Percentiles rank a stretch among this genome's conserved stretches.
phyloP scores from a whole-genome alignment of 30 jellyfish, hydroid and myxozoan species.

The Chrysaora quinquecirrha region DNA sequence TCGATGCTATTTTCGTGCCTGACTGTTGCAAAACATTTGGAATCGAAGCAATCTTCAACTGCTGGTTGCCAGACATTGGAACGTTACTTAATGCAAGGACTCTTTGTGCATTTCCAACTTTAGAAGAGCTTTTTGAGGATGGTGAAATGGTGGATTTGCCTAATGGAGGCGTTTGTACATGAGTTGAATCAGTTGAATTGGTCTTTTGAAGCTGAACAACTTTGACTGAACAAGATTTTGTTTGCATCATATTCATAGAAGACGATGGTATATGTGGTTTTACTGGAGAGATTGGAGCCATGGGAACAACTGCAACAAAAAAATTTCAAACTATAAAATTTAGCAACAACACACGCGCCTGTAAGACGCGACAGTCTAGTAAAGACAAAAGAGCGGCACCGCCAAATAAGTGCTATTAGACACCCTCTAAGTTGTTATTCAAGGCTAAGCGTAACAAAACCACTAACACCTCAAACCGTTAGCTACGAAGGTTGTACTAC shows the following conservation, averaged over 20 bases:
- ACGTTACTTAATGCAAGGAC: slow-evolving; percentile 73
- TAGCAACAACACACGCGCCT: no score
- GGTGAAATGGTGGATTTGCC: slow-evolving; percentile 47
- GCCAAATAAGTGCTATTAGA: no score
- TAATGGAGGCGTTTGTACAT: slow-evolving; percentile 13
- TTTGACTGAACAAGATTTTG: slow-evolving; percentile 62
- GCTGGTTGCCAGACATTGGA: slow-evolving; percentile 78
- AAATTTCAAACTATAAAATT: background rate
- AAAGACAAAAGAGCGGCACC: no score
- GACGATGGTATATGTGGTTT: slow-evolving; percentile 45
- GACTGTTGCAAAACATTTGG: slow-evolving; percentile 79
- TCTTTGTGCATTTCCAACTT: slow-evolving; percentile 72
- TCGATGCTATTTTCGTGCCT: slow-evolving; percentile 82
- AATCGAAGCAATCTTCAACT: slow-evolving; percentile 76
- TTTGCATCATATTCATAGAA: slow-evolving; percentile 9
- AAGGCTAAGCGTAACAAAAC: no score
- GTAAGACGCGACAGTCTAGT: no score
- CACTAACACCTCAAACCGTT: no score
- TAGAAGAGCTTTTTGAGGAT: slow-evolving; percentile 53
- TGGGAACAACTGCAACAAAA: slow-evolving; percentile 72
- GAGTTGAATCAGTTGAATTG: slow-evolving; percentile 21
- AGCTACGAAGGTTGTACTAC: no score
- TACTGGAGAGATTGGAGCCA: slow-evolving; percentile 86
- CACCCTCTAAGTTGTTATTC: no score
- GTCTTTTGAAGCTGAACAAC: slow-evolving; percentile 90